Evolutionary conservation across 2,888 invertebrate genomes (phyloP).

Genomic region (Pollenia labialis): DNA sequence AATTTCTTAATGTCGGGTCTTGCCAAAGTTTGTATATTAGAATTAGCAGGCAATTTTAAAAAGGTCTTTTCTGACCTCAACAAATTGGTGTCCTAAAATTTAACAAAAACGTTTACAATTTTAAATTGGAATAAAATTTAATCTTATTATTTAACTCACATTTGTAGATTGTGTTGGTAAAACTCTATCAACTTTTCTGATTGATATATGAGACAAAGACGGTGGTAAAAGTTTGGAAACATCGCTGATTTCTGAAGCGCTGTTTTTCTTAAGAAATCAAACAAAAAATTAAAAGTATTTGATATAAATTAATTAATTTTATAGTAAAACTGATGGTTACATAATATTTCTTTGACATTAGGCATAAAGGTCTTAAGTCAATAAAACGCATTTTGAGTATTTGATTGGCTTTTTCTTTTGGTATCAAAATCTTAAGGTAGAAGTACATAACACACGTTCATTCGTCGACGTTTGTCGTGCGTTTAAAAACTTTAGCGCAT

Average conservation of each 20-base stretch:
- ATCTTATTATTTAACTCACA: background rate
- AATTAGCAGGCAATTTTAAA: conserved; percentile 22
- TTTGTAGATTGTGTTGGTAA: background rate
- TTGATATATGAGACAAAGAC: conserved; percentile 29
- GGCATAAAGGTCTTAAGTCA: no score
- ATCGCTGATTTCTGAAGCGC: background rate
- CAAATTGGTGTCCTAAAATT: background rate
- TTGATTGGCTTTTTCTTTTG: no score
- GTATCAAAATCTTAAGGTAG: no score
- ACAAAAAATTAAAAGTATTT: background rate
- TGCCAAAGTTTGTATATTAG: conserved; percentile 37
- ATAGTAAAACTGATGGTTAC: background rate
- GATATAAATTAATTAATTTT: background rate
- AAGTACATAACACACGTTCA: no score
- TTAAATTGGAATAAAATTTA: background rate
- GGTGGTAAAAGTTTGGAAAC: conserved; percentile 2
- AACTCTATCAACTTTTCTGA: conserved; percentile 10
- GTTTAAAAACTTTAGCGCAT: no score
- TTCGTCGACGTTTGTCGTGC: no score
- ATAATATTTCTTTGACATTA: no score
- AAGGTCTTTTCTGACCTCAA: background rate
- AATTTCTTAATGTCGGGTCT: conserved; percentile 3
- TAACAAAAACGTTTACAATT: background rate
- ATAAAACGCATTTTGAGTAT: no score
- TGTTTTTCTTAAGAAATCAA: background rate